phyloP scores from a whole-genome alignment of 2,113 vertebrate genomes.

The Emydocephalus ijimae region DNA sequence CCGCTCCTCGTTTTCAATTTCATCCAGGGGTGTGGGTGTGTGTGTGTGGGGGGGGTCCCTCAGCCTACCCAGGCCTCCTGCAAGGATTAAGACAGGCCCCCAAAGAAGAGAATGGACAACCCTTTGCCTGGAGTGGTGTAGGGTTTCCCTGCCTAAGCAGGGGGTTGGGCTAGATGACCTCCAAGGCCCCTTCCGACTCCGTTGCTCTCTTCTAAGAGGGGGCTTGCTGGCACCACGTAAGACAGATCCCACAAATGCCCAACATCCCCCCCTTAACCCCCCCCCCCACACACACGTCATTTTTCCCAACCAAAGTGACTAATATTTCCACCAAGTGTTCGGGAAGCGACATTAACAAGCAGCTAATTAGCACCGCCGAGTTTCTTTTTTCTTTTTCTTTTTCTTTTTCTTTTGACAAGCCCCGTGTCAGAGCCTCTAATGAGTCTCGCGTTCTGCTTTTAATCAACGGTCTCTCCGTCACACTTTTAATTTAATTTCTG shows the following conservation, averaged over 20 bases:
- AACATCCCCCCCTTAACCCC: background rate
- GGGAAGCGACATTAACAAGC: constrained; percentile 75
- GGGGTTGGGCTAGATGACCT: too few species aligned
- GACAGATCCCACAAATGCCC: background rate
- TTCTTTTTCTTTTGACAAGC: constrained; percentile 64
- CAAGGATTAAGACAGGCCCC: background rate
- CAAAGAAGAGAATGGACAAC: background rate
- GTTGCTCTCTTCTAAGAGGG: too few species aligned
- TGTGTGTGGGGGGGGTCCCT: background rate
- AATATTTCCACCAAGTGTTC: constrained; percentile 65
- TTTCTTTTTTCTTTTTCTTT: constrained; percentile 26
- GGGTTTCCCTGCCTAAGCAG: too few species aligned
- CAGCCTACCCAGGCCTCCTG: background rate
- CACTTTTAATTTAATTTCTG: constrained; percentile 79
- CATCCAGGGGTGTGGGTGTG: too few species aligned
- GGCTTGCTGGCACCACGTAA: background rate
- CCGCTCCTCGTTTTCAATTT: background rate
- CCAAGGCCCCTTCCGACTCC: too few species aligned
- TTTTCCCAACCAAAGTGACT: constrained; percentile 39
- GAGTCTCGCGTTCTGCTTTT: constrained; percentile 76
- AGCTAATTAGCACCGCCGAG: constrained; percentile 77
- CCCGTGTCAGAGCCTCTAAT: constrained; percentile 76
- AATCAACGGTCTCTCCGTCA: constrained; percentile 79
- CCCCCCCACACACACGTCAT: too few species aligned
- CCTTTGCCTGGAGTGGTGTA: too few species aligned